These are phyloP conservation scores for Drosophila guanche DNA, from an alignment of 1,140 invertebrate species.

Conservation along the genomic window DNA sequence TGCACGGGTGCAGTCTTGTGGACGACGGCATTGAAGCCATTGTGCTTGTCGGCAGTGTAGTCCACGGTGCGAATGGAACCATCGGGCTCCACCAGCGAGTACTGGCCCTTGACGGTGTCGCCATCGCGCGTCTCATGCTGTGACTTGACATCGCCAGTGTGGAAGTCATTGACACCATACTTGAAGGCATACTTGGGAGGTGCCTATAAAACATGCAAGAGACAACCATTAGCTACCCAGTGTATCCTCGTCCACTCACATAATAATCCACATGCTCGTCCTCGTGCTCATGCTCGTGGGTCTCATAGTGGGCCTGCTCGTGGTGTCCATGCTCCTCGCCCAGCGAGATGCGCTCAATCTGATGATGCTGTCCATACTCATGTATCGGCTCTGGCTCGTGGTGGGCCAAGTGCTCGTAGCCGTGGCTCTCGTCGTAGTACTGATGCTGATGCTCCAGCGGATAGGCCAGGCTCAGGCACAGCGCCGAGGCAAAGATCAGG, in stretches of 20 bases:
- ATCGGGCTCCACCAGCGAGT: constrained; percentile 85
- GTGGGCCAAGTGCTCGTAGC: constrained; percentile 70
- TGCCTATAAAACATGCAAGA: constrained; percentile 53
- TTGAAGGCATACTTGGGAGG: constrained; percentile 85
- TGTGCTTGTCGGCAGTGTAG: constrained; percentile 84
- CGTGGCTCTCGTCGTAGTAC: constrained; percentile 73
- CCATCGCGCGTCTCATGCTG: constrained; percentile 85
- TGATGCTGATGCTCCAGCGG: constrained; percentile 78
- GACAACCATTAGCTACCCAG: background rate
- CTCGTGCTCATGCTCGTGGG: constrained; percentile 68
- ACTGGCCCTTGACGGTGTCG: constrained; percentile 84
- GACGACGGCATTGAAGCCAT: constrained; percentile 87
- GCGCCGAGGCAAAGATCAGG: constrained; percentile 79
- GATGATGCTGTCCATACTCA: constrained; percentile 72
- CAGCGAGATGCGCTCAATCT: constrained; percentile 76
- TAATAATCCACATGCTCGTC: constrained; percentile 83
- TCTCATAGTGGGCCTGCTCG: constrained; percentile 57
- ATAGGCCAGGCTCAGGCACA: constrained; percentile 79
- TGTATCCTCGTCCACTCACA: constrained; percentile 68
- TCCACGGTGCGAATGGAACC: constrained; percentile 85
- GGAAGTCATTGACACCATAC: constrained; percentile 85
- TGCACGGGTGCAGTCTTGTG: constrained; percentile 86
- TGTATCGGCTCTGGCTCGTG: constrained; percentile 61
- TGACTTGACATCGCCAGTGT: constrained; percentile 85
- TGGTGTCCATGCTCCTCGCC: constrained; percentile 71